A percentile compares a stretch with the other conserved stretches of the same genome.
Conservation (phyloP, 2,888 invertebrate species). For the Cheilosia urbana region DNA sequence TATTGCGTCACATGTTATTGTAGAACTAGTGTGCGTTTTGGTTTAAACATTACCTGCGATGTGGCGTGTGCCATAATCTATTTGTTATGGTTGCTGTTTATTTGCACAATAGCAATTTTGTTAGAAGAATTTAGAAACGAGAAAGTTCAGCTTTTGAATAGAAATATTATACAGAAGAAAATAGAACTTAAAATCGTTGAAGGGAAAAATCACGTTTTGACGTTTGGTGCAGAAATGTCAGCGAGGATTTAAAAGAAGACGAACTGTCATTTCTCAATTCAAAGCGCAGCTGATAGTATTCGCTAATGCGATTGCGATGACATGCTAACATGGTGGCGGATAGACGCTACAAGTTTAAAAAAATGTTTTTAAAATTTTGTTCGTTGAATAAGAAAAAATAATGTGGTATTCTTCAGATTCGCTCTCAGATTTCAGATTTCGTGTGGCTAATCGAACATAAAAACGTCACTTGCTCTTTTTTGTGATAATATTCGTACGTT, state of each 20-base stretch:
- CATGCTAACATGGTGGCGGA: neutral
- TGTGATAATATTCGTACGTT: too few species aligned
- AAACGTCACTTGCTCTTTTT: too few species aligned
- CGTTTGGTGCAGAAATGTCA: slow-evolving; percentile 38
- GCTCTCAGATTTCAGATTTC: too few species aligned
- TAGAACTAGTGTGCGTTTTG: slow-evolving; percentile 28
- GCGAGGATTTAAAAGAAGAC: neutral
- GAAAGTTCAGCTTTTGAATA: neutral
- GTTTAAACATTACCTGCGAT: slow-evolving; percentile 79
- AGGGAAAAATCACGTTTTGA: slow-evolving; percentile 62
- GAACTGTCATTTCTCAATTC: slow-evolving; percentile 13
- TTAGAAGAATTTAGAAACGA: slow-evolving; percentile 1
- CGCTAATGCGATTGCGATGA: slow-evolving; percentile 12
- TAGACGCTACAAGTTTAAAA: too few species aligned
- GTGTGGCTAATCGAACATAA: too few species aligned
- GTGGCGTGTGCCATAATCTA: slow-evolving; percentile 81
- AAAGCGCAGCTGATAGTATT: slow-evolving; percentile 13
- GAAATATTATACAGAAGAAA: slow-evolving; percentile 16
- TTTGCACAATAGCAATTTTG: slow-evolving; percentile 4
- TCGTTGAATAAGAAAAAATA: too few species aligned
- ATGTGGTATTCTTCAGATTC: too few species aligned
- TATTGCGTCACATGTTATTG: slow-evolving; percentile 81
- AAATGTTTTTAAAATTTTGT: too few species aligned
- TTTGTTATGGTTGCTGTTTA: neutral
- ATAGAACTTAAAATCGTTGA: slow-evolving; percentile 30